Evolutionary conservation across 2,113 vertebrate genomes (phyloP), one percentile per base, ranked within the genome.

Genomic region (Microcebus griseorufus): DNA sequence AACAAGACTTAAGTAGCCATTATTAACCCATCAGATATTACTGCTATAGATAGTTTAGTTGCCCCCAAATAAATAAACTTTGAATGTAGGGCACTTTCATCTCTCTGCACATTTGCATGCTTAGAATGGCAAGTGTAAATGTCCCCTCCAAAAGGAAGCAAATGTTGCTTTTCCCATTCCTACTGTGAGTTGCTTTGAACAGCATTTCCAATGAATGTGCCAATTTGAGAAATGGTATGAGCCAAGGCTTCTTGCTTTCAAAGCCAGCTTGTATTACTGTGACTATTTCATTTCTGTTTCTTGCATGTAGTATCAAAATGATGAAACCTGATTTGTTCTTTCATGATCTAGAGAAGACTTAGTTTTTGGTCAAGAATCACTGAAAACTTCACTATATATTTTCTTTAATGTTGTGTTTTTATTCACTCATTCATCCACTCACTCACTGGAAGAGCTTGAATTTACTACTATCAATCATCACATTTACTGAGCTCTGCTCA

Each of bases 181-280:
- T 97, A 75, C 92, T 84, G 1, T 87, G 94, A 98, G 87, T 69
- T 86, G 45, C 96, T 98, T 98, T 98, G 98, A 98, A 96, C 94
- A 97, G 94, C 92, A 89, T 98, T 99, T 98, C 98, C 98, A 98
- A 20, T 60, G 64, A 88, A 39, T 65, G 72, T 96, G 98, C 98
- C 98, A 98, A 90, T 69, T 97, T 95, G 96, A 97, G 82, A 58
- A 94, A 89, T 42, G 14, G 80, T 94, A 82, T 86, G 96, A 98
- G 98, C 97, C 98, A 98, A 98, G 83, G 32, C 72, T 95, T 98
- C 51, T 91, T 98, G 94, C 98, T 97, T 98, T 98, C 98, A 98
- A 98, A 98, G 98, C 91, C 98, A 98, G 93, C 94, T 98, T 98
- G 96, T 96, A 98, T 98, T 98, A 97, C 96, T 80, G 89, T 55